Evolutionary conservation across 2,113 vertebrate species (phyloP), one percentile per base, ranked within the genome.

Genomic region (Callospermophilus lateralis): DNA sequence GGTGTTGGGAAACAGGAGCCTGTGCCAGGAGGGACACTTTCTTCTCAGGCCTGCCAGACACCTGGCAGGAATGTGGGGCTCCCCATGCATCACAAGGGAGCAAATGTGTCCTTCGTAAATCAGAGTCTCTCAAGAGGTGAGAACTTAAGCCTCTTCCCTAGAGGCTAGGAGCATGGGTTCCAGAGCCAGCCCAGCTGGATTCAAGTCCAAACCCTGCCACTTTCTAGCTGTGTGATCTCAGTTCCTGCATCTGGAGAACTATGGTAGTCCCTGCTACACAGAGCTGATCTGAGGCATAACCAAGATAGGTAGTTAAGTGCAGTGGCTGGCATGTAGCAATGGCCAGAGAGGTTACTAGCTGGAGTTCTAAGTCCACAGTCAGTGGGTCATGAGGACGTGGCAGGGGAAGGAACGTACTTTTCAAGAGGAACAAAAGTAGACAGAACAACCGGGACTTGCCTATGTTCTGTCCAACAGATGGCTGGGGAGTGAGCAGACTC

Each of bases 391-490:
- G 22, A 2, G 94, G 39, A 89, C 92, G 10, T 1, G 17, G 30
- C 6, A 8, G 77, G 78, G 58, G 26, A 55, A 72, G 78, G 55
- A 34, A 88, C 42, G 30, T 8, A 48, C 89, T 97, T 94, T 79
- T n/a, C 6, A 1, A 90, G 70, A 45, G 51, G 67, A 45, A 61
- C 65, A 8, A 65, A 87, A 92, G 85, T 45, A 84, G 84, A 93
- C 90, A 7, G 0, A 2, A 81, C 81, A 7, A 48, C 85, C 39
- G 7, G 77, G 67, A 39, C 10, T 34, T 34, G 16, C n/a, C 93
- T 96, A 78, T 90, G 77, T 39, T 95, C 88, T 90, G 48, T 96
- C 76, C 85, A 96, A 68, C n/a, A 96, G 98, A 94, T 79, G 96
- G 77, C 78, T 63, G 39, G 63, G 28, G 79, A 95, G 90, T 8